A percentile compares a stretch with the other conserved stretches of the same genome.
These are phyloP conservation scores for Coregonus ussuriensis DNA, from an alignment of 2,797 vertebrate species.

Conservation along the genomic window DNA sequence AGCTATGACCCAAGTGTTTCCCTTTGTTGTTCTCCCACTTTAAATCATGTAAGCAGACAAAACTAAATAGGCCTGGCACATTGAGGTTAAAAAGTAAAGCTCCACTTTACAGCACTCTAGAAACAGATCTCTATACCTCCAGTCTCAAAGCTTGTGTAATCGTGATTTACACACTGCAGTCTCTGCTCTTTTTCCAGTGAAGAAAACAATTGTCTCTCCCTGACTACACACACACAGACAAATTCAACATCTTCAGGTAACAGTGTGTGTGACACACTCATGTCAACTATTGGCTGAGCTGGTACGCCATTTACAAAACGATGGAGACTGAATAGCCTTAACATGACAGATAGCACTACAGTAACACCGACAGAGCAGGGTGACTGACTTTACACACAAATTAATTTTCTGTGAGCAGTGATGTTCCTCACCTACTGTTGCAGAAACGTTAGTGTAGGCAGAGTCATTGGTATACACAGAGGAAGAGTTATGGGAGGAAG, in stretches of 20 bases:
- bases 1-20: not conserved
- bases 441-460: constrained; percentile 98
- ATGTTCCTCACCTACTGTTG: constrained; percentile 94
- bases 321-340: not conserved
- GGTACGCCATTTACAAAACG: constrained; percentile 7
- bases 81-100: not conserved
- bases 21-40: not conserved
- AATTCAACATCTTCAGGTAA: not conserved
- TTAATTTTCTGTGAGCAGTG: constrained; percentile 45
- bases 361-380: constrained; percentile 37
- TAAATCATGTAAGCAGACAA: not conserved
- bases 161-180: not conserved
- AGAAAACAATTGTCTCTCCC: not conserved
- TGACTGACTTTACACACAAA: constrained; percentile 25
- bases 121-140: not conserved
- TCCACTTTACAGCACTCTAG: not conserved
- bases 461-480: constrained; percentile 98
- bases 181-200: not conserved
- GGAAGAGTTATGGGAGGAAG: constrained; percentile 91
- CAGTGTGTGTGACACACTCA: constrained; percentile 4
- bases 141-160: not conserved
- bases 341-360: constrained; percentile 10
- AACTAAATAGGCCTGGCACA: not conserved
- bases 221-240: not conserved
- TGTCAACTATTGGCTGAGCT: not conserved